A percentile compares a stretch with the other conserved stretches of the same genome.
These are phyloP conservation scores for Papilio xuthus DNA, from an alignment of 1,140 invertebrate species.

Conservation along the genomic window DNA sequence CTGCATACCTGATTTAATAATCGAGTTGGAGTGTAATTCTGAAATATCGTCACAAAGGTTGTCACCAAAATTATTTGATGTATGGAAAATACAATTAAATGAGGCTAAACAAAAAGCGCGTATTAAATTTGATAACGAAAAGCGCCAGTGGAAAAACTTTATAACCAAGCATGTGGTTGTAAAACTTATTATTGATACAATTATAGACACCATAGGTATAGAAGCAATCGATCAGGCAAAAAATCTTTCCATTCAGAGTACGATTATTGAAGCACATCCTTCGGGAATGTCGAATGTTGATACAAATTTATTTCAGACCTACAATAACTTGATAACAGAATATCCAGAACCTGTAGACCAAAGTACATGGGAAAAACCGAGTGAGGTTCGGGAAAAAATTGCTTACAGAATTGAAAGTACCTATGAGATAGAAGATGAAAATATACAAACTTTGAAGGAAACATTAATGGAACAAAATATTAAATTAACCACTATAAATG, in stretches of 20 bases:
- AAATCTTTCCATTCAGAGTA: conserved; percentile 53
- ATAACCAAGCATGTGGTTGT: conserved; percentile 61
- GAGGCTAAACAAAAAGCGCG: conserved; percentile 58
- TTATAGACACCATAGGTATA: conserved; percentile 50
- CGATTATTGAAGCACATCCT: conserved; percentile 64
- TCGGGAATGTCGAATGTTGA: conserved; percentile 60
- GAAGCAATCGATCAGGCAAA: conserved; percentile 42
- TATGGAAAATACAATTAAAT: conserved; percentile 71
- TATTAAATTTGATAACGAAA: conserved; percentile 55
- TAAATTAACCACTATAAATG: conserved; percentile 70
- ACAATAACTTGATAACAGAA: conserved; percentile 63
- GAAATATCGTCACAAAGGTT: conserved; percentile 67
- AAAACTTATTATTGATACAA: conserved; percentile 64
- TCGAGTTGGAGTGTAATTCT: conserved; percentile 71
- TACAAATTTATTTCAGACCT: conserved; percentile 59
- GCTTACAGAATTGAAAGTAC: conserved; percentile 69
- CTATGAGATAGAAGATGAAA: conserved; percentile 72
- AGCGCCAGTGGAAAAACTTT: conserved; percentile 57
- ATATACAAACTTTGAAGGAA: conserved; percentile 68
- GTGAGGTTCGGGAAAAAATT: conserved; percentile 74
- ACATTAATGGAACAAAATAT: conserved; percentile 72
- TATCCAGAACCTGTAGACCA: conserved; percentile 75
- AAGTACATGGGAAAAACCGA: conserved; percentile 74
- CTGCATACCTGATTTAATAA: conserved; percentile 82
- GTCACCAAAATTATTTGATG: conserved; percentile 57